A percentile compares a stretch with the other conserved stretches of the same genome.
Conservation (phyloP, 2,113 vertebrate species). For the Pluvialis apricaria region DNA sequence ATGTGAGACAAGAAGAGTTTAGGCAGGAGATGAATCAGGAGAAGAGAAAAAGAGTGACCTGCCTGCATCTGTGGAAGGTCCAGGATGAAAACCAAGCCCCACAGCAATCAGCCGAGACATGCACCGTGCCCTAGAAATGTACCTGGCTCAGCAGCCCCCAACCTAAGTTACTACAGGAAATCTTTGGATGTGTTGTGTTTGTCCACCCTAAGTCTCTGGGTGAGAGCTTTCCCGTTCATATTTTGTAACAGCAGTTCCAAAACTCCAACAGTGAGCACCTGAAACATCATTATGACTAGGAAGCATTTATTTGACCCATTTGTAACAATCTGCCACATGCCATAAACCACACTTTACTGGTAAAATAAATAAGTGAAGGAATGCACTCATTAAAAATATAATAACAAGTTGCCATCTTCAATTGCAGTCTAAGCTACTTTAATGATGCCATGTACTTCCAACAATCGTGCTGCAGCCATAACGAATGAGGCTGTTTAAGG, state of each 20-base stretch:
- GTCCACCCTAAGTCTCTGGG: neutral
- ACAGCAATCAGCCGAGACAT: neutral
- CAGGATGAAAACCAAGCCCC: neutral
- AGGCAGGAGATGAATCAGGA: neutral
- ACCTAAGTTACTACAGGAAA: neutral
- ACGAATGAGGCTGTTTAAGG: constrained; percentile 70
- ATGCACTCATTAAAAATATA: constrained; percentile 66
- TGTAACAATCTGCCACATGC: constrained; percentile 71
- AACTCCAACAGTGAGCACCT: constrained; percentile 45
- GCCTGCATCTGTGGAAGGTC: neutral
- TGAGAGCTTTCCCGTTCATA: neutral
- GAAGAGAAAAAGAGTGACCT: neutral
- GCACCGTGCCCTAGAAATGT: neutral
- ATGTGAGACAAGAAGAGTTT: neutral
- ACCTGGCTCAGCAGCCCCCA: neutral
- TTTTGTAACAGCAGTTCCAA: constrained; percentile 17
- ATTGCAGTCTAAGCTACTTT: constrained; percentile 59
- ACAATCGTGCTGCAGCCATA: constrained; percentile 36
- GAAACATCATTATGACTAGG: constrained; percentile 55
- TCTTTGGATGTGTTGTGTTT: neutral
- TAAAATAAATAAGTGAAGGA: constrained; percentile 58
- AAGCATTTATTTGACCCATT: constrained; percentile 68
- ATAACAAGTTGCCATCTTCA: constrained; percentile 75
- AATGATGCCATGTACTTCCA: constrained; percentile 71
- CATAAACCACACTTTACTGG: constrained; percentile 62